Evolutionary conservation across 2,797 vertebrate genomes (phyloP).

Genomic region (Sebastes hopkinsi): DNA sequence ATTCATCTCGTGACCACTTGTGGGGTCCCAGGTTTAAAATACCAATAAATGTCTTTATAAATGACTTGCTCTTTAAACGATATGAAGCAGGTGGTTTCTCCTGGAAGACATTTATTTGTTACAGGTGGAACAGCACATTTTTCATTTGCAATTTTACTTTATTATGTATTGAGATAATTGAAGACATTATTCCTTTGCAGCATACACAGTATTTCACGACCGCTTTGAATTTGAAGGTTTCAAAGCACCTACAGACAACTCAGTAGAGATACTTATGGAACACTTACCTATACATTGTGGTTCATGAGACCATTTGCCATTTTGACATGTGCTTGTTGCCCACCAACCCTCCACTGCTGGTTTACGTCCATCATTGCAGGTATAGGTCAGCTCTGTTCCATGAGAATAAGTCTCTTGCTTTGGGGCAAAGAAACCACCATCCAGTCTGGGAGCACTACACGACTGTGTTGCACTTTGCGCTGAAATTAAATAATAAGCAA

Average conservation of each 20-base stretch:
- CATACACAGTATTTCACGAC: background rate
- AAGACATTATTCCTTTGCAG: background rate
- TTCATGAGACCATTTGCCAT: constrained; percentile 29
- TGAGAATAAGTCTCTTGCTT: rapidly evolving
- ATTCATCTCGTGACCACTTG: too few species aligned
- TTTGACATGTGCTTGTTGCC: constrained; percentile 28
- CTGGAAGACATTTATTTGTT: background rate
- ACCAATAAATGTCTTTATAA: background rate
- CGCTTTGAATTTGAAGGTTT: background rate
- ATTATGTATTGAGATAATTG: too few species aligned
- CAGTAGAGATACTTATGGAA: background rate
- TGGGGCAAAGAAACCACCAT: constrained; percentile 32
- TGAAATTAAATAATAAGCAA: background rate
- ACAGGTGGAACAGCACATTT: too few species aligned
- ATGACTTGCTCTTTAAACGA: background rate
- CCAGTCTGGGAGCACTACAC: background rate
- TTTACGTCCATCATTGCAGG: constrained; percentile 51
- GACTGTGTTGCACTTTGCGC: rapidly evolving
- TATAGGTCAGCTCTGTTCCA: background rate
- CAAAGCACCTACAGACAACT: background rate
- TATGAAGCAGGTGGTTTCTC: background rate
- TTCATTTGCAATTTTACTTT: too few species aligned
- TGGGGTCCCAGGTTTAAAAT: background rate
- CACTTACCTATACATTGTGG: constrained; percentile 65
- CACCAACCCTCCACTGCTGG: constrained; percentile 34